Evolutionary conservation across 2,113 vertebrate species (phyloP).

Genomic region (Corythornis madagascariensis): DNA sequence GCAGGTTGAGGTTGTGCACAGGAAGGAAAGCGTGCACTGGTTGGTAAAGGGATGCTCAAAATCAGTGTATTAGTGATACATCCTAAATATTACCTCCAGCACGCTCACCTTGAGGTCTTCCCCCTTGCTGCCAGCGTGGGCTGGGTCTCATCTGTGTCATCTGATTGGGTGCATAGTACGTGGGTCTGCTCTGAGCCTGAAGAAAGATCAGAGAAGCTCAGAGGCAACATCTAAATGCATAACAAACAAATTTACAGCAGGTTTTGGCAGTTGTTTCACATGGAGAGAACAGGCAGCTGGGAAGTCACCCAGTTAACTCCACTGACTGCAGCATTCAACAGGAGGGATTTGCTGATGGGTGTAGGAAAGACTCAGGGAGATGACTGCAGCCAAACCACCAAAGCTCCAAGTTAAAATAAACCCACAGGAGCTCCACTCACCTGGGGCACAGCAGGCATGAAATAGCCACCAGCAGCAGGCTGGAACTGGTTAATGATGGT

Average conservation of each 20-base stretch:
- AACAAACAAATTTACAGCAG: neutral
- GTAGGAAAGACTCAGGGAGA: neutral
- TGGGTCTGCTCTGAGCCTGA: conserved; percentile 95
- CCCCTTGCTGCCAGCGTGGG: conserved; percentile 95
- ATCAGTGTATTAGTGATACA: neutral
- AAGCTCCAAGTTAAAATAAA: neutral
- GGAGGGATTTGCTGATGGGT: neutral
- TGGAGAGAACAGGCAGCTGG: neutral
- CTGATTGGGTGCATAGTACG: conserved; percentile 96
- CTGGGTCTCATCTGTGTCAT: conserved; percentile 96
- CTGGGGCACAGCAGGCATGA: conserved; percentile 97
- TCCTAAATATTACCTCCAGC: neutral
- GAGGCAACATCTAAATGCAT: neutral
- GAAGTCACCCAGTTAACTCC: neutral
- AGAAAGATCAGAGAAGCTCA: neutral
- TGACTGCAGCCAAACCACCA: neutral
- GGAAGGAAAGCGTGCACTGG: neutral
- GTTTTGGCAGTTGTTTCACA: neutral
- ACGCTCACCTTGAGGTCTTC: conserved; percentile 90
- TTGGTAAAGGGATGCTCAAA: neutral
- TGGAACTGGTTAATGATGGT: conserved; percentile 98
- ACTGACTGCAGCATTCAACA: neutral
- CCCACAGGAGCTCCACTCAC: conserved; percentile 63
- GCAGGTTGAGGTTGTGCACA: neutral
- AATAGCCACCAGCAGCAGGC: conserved; percentile 92